phyloP scores from a whole-genome alignment of 2,888 invertebrate genomes.

The Oxytorus armatus region DNA sequence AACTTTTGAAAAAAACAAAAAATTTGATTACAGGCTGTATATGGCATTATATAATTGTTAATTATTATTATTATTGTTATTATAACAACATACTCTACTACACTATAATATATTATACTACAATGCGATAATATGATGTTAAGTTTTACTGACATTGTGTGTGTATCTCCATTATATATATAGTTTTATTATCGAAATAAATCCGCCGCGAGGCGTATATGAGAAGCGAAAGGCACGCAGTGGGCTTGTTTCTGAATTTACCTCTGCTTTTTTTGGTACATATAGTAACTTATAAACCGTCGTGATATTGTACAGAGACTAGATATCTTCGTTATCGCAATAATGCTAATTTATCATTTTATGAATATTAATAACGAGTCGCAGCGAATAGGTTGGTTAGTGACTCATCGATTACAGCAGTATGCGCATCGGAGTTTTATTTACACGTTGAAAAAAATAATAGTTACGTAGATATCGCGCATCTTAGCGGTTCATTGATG shows the following conservation, averaged over 20 bases:
- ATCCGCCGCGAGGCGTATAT: constrained; percentile 54
- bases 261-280: constrained; percentile 42
- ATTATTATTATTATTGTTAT: constrained; percentile 15
- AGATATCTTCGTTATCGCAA: too few species aligned
- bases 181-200: constrained; percentile 60
- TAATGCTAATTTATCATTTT: too few species aligned
- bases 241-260: constrained; percentile 56
- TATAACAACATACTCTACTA: constrained; percentile 36
- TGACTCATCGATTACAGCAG: too few species aligned
- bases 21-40: constrained; percentile 2
- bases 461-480: too few species aligned
- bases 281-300: too few species aligned
- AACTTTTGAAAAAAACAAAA: neutral
- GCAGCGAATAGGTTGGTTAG: too few species aligned
- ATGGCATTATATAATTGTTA: constrained; percentile 1
- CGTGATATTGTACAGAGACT: too few species aligned
- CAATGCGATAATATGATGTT: constrained; percentile 45
- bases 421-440: too few species aligned
- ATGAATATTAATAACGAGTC: neutral
- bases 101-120: constrained; percentile 38
- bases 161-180: constrained; percentile 55
- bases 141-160: constrained; percentile 60
- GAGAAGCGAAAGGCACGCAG: constrained; percentile 52
- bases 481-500: too few species aligned
- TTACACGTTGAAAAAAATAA: too few species aligned